Conservation (phyloP, 1,140 invertebrate genomes). For the Drosophila orena region DNA sequence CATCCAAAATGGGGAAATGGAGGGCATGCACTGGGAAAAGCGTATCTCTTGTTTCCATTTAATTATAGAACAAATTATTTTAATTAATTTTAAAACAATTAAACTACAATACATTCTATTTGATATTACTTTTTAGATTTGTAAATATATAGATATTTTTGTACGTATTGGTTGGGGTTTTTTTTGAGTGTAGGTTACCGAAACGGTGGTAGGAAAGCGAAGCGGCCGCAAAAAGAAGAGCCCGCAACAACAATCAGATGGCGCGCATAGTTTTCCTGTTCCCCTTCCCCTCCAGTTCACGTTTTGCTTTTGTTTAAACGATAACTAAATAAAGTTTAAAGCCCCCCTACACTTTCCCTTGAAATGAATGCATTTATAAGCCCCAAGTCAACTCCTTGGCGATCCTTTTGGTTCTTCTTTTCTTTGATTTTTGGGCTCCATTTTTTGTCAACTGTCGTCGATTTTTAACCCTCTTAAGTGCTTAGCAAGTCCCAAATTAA, state of each 20-base stretch:
- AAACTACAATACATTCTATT: too few relatives aligned
- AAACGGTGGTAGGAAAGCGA: constrained; percentile 56
- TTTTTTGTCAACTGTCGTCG: constrained; percentile 71
- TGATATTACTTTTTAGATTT: background rate
- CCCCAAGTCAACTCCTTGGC: constrained; percentile 39
- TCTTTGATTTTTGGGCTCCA: constrained; percentile 15
- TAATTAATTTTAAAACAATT: too few relatives aligned
- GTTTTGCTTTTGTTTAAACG: constrained; percentile 66
- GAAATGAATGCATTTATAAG: constrained; percentile 71
- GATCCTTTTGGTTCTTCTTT: constrained; percentile 40
- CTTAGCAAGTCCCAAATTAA: constrained; percentile 80
- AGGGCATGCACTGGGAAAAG: constrained; percentile 6
- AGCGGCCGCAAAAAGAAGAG: constrained; percentile 31
- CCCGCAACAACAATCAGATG: constrained; percentile 35
- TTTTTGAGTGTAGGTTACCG: constrained; percentile 25
- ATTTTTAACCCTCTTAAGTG: constrained; percentile 81
- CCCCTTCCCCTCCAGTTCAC: constrained; percentile 9
- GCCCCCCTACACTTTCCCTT: background rate
- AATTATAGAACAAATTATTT: too few relatives aligned
- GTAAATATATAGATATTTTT: background rate
- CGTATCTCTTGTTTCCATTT: background rate
- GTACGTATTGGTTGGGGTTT: background rate
- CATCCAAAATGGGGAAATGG: constrained; percentile 61
- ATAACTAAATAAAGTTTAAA: constrained; percentile 76
- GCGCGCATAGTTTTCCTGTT: constrained; percentile 40